Percentiles rank a stretch among this genome's conserved stretches.
Conservation (phyloP, 53 echinoderm and acorn worm species). For the Crossaster papposus region DNA sequence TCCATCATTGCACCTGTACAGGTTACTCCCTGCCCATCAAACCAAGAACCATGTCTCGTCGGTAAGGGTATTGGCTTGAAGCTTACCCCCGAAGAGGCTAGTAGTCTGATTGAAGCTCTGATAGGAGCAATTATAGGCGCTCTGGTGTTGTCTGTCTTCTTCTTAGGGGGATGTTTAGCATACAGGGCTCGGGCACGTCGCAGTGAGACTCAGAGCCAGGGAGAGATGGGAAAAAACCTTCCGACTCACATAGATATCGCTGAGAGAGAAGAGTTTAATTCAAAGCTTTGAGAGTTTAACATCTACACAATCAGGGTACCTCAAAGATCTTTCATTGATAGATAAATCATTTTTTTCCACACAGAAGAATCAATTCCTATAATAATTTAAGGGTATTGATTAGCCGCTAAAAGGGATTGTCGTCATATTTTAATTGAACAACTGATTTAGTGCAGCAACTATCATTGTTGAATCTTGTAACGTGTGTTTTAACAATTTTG, state of each 20-base stretch:
- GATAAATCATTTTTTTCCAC: no score
- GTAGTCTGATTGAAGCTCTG: constrained; percentile 38
- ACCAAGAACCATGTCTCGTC: constrained; percentile 28
- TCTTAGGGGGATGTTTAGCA: constrained; percentile 41
- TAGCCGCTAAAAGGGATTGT: no score
- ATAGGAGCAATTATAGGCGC: constrained; percentile 24
- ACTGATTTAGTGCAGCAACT: no score
- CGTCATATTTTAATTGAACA: no score
- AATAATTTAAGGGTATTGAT: no score
- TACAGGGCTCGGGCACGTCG: constrained; percentile 13
- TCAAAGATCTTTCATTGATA: not conserved
- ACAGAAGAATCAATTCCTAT: no score
- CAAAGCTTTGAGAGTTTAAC: not conserved
- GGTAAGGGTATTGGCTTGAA: constrained; percentile 41
- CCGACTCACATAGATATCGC: not conserved
- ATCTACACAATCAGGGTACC: not conserved
- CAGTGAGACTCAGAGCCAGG: not conserved
- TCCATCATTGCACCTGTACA: constrained; percentile 8
- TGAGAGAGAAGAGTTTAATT: not conserved
- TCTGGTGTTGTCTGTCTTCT: constrained; percentile 6
- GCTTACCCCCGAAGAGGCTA: constrained; percentile 28
- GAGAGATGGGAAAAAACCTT: not conserved
- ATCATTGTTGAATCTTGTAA: no score
- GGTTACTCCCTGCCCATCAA: not conserved
- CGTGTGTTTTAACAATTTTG: no score